phyloP scores from a whole-genome alignment of 2,888 invertebrate genomes.

The Uropetala carovei region DNA sequence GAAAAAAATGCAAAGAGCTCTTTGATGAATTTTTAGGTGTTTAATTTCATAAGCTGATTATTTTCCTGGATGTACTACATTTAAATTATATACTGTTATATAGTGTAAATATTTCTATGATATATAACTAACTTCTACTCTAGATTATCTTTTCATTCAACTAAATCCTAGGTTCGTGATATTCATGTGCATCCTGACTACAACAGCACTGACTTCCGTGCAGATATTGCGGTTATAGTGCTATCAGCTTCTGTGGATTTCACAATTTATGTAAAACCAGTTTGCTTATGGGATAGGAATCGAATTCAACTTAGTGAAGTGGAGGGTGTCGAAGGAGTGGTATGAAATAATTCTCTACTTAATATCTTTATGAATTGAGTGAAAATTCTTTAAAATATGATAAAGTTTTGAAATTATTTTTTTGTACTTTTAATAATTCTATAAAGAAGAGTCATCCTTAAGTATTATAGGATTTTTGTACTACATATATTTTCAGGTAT shows the following conservation, averaged over 20 bases:
- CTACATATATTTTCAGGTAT: no score
- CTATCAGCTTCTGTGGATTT: constrained; percentile 77
- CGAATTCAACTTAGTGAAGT: constrained; percentile 74
- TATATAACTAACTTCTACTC: no score
- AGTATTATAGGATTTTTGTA: no score
- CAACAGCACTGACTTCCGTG: constrained; percentile 77
- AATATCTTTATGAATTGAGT: not conserved
- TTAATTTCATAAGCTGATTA: no score
- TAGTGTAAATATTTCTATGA: no score
- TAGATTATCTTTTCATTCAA: no score
- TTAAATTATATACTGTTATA: no score
- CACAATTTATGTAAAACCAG: constrained; percentile 78
- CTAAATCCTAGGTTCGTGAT: constrained; percentile 73
- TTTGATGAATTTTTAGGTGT: no score
- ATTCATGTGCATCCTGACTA: constrained; percentile 79
- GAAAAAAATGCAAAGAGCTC: no score
- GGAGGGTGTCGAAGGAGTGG: constrained; percentile 77
- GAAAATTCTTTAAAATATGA: not conserved
- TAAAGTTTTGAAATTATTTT: not conserved
- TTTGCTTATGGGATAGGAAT: constrained; percentile 80
- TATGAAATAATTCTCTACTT: constrained; percentile 71
- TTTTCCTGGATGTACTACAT: no score
- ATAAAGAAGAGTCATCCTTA: no score
- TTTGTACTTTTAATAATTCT: not conserved
- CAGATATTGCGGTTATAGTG: constrained; percentile 79